Base-by-base conservation (phyloP, 2,113 vertebrate genomes). In the Canis aureus region DNA sequence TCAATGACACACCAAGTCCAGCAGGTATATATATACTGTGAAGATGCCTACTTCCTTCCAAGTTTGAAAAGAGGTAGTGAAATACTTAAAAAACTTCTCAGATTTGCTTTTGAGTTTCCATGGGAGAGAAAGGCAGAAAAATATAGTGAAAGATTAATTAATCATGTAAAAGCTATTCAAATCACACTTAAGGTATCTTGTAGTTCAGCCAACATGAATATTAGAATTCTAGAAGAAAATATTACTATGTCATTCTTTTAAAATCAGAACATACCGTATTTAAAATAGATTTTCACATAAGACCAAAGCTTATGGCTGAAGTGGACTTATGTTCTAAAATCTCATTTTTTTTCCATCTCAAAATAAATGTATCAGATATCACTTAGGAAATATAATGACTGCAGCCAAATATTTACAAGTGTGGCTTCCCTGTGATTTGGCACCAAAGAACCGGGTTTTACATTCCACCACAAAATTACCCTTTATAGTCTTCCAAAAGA, bases 401-500 rank as follows among this genome's bases (percentile, higher is more conserved):
- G 20, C 8, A 91, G 13, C 55, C 9, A 11, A 64, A n/a, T 67
- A 53, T 49, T 84, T 59, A 66, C 20, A 96, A 87, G 22, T 51
- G 11, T 74, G 27, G 78, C 1, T 59, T 67, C 17, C 51, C 53
- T 49, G 22, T 55, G 66, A 66, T 23, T 16, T 93, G 15, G 38
- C 15, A 49, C 32, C 32, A 93, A 73, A 81, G 4, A 78, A 64
- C 15, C 81, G 12, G 6, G 62, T 94, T 84, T 91, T n/a, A n/a
- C 2, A 25, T 94, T 64, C 1, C 11, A 43, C 23, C 27, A 7
- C 59, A 29, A 59, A 79, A 90, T 66, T 22, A 43, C 59, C 11
- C 25, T 32, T 62, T 32, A 59, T 20, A 43, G n/a, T 88, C 74
- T 80, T 90, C 35, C 23, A 95, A 88, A 97, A 87, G 22, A 92